phyloP scores from a whole-genome alignment of 2,113 vertebrate genomes.

The Egretta garzetta region DNA sequence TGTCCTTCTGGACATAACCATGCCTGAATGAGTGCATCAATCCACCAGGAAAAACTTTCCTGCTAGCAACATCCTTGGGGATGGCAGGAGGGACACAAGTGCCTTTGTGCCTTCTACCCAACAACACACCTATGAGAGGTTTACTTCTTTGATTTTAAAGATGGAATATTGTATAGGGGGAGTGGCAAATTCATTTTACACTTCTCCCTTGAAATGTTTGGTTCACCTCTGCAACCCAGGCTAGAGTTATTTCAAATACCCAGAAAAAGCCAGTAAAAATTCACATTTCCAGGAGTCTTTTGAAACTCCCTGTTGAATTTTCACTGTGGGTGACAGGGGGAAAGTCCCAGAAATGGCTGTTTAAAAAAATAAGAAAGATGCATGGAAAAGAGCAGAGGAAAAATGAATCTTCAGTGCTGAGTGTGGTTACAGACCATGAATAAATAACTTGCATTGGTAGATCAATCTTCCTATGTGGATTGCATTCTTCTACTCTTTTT shows the following conservation, averaged over 20 bases:
- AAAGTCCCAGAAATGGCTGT: not conserved
- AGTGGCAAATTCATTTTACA: not conserved
- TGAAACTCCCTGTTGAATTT: not conserved
- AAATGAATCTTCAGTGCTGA: not conserved
- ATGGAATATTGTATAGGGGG: not conserved
- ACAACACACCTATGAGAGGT: not conserved
- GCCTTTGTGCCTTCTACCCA: not conserved
- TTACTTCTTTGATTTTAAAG: not conserved
- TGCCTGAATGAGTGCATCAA: not conserved
- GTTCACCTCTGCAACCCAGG: not conserved
- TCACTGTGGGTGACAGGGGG: not conserved
- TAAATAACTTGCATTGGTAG: not conserved
- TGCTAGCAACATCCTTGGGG: rapidly evolving
- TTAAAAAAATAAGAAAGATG: not conserved
- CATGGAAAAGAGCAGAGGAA: not conserved
- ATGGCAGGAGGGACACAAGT: not conserved
- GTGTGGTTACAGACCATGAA: not conserved
- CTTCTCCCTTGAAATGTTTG: not conserved
- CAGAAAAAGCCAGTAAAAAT: not conserved
- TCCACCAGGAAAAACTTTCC: not conserved
- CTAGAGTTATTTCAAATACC: not conserved
- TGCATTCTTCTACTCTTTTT: not conserved
- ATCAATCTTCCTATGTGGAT: not conserved
- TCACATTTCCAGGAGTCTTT: not conserved
- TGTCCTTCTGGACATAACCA: not conserved